Conservation (phyloP, 1,140 invertebrate species). For the Caenorhabditis latens region DNA sequence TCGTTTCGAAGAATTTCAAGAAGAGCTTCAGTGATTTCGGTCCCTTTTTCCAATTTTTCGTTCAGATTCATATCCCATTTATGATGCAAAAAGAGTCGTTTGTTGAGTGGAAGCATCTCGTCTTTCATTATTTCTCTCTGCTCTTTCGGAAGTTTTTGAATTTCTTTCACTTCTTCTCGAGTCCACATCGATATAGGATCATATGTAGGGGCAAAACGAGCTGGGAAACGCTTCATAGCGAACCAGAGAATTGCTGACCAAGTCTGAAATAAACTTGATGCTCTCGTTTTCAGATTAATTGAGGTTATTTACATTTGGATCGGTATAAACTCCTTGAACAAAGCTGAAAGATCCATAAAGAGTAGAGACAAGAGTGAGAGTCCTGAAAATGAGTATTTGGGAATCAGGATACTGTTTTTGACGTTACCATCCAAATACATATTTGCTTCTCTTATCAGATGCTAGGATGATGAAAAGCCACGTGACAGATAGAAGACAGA, state of each 20-base stretch:
- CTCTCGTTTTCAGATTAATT: too few species aligned
- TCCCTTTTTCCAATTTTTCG: constrained; percentile 5
- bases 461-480: constrained; percentile 27
- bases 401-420: too few species aligned
- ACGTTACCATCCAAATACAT: constrained; percentile 7
- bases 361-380: neutral
- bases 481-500: neutral
- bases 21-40: neutral
- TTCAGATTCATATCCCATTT: neutral
- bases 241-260: constrained; percentile 21
- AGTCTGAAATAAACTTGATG: constrained; percentile 1
- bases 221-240: constrained; percentile 4
- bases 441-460: constrained; percentile 6
- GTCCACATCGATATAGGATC: constrained; percentile 37
- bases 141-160: constrained; percentile 11
- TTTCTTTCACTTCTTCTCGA: constrained; percentile 29
- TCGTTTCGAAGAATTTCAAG: constrained; percentile 17
- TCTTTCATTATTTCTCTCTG: constrained; percentile 18
- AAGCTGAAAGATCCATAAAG: constrained; percentile 16
- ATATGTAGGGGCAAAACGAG: constrained; percentile 23
- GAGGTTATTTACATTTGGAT: neutral
- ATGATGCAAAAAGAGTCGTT: constrained; percentile 15
- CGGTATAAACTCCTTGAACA: constrained; percentile 14
- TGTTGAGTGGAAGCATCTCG: neutral
- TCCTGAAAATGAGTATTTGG: neutral